Evolutionary conservation across 2,113 vertebrate genomes (phyloP).

Genomic region (Mobula birostris): DNA sequence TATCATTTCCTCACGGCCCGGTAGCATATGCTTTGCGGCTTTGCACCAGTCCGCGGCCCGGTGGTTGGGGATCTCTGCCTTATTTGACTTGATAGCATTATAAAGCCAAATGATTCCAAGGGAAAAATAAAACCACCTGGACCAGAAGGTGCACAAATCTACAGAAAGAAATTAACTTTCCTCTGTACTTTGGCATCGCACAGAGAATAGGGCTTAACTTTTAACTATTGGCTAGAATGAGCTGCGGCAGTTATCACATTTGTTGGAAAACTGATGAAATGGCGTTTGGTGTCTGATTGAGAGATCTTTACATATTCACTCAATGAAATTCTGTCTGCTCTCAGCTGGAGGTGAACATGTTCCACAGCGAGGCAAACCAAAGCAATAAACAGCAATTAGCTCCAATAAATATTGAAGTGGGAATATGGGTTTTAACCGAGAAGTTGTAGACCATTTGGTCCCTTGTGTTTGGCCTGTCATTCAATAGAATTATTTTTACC

Average conservation of each 20-base stretch:
- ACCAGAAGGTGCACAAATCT: neutral
- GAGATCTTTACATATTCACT: neutral
- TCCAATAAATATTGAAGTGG: neutral
- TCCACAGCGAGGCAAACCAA: neutral
- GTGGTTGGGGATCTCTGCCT: neutral
- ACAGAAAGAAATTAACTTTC: neutral
- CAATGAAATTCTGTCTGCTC: neutral
- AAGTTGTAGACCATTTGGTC: too few relatives aligned
- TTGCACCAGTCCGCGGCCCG: too few relatives aligned
- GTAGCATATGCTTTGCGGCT: too few relatives aligned
- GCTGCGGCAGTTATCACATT: neutral
- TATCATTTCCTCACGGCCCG: too few relatives aligned
- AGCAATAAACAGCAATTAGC: neutral
- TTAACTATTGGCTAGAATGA: neutral
- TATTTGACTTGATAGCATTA: neutral
- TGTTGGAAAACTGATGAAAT: neutral
- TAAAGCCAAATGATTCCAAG: neutral
- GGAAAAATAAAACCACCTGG: neutral
- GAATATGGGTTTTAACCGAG: neutral
- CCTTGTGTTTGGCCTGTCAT: too few relatives aligned
- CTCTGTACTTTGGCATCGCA: neutral
- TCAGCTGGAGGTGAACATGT: neutral
- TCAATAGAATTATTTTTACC: too few relatives aligned
- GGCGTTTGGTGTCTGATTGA: too few relatives aligned
- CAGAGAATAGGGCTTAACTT: neutral